A percentile compares a stretch with the other conserved stretches of the same genome.
phyloP scores from a whole-genome alignment of 2,888 invertebrate species.

The Plemyria rubiginata region DNA sequence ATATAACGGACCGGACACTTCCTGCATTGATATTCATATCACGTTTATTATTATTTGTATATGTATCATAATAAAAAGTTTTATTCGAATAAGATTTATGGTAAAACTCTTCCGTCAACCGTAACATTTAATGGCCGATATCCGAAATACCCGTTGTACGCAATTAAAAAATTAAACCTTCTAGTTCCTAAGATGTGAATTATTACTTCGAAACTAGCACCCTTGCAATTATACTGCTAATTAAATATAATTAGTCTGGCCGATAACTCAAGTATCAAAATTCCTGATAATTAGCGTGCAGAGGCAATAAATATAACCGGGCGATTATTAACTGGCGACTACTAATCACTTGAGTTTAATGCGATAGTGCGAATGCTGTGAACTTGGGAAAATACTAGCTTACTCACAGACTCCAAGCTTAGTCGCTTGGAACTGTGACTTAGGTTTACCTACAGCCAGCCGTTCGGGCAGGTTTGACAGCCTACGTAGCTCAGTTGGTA shows the following conservation, averaged over 20 bases:
- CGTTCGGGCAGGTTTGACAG: no score
- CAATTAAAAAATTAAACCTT: slow-evolving; percentile 26
- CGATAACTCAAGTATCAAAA: slow-evolving; percentile 83
- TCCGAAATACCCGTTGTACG: not conserved
- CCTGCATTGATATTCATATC: no score
- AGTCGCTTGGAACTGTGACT: no score
- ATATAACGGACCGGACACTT: no score
- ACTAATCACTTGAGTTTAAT: slow-evolving; percentile 71
- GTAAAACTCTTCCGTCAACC: not conserved
- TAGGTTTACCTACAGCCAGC: no score
- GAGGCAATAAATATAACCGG: slow-evolving; percentile 77
- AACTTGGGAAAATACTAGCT: slow-evolving; percentile 46
- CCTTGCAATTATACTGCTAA: slow-evolving; percentile 50
- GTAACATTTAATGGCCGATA: not conserved
- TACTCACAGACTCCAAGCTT: not conserved
- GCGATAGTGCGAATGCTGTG: slow-evolving; percentile 57
- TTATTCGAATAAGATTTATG: not conserved
- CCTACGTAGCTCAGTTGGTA: no score
- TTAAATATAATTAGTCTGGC: slow-evolving; percentile 63
- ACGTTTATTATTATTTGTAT: no score
- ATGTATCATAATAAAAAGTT: no score
- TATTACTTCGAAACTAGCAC: slow-evolving; percentile 40
- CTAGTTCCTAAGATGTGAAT: slow-evolving; percentile 31
- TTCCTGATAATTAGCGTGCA: slow-evolving; percentile 79
- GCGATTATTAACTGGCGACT: slow-evolving; percentile 77